Percentiles rank a stretch among this genome's conserved stretches.
phyloP scores from a whole-genome alignment of 2,113 vertebrate genomes.

The Lepus timidus region DNA sequence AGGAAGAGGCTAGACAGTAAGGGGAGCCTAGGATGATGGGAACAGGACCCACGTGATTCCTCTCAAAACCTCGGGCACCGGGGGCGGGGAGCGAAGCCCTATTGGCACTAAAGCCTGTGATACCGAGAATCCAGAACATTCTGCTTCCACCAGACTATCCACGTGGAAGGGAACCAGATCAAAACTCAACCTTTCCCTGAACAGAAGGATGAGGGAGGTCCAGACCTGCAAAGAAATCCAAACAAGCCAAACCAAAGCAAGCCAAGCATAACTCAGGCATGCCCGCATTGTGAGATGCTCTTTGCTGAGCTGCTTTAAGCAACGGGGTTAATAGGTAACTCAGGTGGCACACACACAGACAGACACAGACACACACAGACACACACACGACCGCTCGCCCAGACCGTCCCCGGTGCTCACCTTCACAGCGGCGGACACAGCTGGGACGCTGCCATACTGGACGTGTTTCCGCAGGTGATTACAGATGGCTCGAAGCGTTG shows the following conservation, averaged over 20 bases:
- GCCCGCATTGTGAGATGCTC: neutral
- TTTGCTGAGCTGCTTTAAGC: constrained; percentile 44
- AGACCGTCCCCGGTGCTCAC: constrained; percentile 82
- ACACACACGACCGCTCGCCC: constrained; percentile 43
- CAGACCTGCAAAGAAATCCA: constrained; percentile 82
- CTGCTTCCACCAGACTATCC: constrained; percentile 70
- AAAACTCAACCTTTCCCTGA: constrained; percentile 69
- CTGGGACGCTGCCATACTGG: constrained; percentile 95
- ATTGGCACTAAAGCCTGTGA: constrained; percentile 50
- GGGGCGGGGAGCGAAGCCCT: constrained; percentile 1
- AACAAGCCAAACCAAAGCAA: constrained; percentile 69
- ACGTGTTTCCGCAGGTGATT: constrained; percentile 99
- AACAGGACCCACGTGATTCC: constrained; percentile 13
- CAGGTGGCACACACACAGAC: constrained; percentile 15
- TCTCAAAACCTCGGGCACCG: constrained; percentile 7
- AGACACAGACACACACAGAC: neutral
- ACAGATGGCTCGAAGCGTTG: constrained; percentile 97
- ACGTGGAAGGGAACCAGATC: constrained; percentile 55
- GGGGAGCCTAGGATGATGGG: neutral
- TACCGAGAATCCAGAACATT: constrained; percentile 69
- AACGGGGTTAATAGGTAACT: constrained; percentile 31
- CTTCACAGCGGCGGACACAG: constrained; percentile 91
- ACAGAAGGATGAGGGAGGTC: constrained; percentile 80
- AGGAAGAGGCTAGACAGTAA: neutral
- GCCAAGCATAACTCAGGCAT: constrained; percentile 17